These are phyloP conservation scores for Dermolepida albohirtum DNA, from an alignment of 2,888 invertebrate genomes.

Conservation along the genomic window DNA sequence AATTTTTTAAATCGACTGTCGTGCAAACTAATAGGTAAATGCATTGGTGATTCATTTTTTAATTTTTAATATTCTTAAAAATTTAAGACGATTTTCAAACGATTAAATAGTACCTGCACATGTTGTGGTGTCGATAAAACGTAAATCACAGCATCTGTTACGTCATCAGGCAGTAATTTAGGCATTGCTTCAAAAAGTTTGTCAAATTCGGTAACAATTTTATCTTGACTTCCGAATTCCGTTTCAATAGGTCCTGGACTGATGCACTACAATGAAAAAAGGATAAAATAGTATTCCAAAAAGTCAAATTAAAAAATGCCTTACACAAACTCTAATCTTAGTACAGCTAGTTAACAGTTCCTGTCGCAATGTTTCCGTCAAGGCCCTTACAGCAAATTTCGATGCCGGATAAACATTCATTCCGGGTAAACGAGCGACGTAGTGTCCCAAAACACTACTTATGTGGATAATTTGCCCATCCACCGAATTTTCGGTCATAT, in stretches of 20 bases:
- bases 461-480: constrained; percentile 54
- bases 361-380: constrained; percentile 60
- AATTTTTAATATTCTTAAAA: too few relatives aligned
- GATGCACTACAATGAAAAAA: constrained; percentile 48
- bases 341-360: constrained; percentile 57
- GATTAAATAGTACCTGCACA: constrained; percentile 55
- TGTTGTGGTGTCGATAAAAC: constrained; percentile 58
- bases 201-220: constrained; percentile 28
- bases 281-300: neutral
- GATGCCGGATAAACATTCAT: constrained; percentile 55
- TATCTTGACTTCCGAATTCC: constrained; percentile 44
- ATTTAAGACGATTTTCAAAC: too few relatives aligned
- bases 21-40: too few relatives aligned
- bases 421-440: constrained; percentile 50
- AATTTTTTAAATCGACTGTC: too few relatives aligned
- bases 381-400: constrained; percentile 59
- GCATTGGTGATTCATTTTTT: too few relatives aligned
- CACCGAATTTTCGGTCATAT: constrained; percentile 50
- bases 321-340: constrained; percentile 59
- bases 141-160: constrained; percentile 59
- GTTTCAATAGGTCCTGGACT: constrained; percentile 55
- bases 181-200: constrained; percentile 44
- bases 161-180: constrained; percentile 53
- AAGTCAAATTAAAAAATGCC: constrained; percentile 30
- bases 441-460: constrained; percentile 54